Evolutionary conservation across 2,888 invertebrate species (phyloP).

Genomic region (Xylocampa areola): DNA sequence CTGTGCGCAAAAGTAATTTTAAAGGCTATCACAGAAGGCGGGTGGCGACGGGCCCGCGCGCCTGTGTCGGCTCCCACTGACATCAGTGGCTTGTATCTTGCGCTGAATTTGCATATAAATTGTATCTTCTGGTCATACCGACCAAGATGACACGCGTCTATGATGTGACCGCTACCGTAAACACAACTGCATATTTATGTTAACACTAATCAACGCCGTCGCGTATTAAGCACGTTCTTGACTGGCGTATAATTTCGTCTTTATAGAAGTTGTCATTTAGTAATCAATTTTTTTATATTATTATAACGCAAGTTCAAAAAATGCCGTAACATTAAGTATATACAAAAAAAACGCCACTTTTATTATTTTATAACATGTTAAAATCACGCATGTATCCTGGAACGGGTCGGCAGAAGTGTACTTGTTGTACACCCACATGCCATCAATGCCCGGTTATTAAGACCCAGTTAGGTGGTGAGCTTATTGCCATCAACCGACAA

Average conservation of each 20-base stretch:
- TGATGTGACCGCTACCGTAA: constrained; percentile 65
- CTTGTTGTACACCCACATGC: too few species aligned
- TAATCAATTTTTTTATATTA: too few species aligned
- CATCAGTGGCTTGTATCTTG: constrained; percentile 86
- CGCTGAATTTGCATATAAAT: constrained; percentile 89
- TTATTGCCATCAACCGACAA: too few species aligned
- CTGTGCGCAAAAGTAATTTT: constrained; percentile 80
- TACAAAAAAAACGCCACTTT: too few species aligned
- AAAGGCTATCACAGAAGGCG: constrained; percentile 81
- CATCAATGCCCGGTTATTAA: too few species aligned
- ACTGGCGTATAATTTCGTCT: neutral
- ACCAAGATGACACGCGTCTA: constrained; percentile 86
- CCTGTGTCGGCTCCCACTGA: constrained; percentile 66
- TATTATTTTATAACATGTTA: too few species aligned
- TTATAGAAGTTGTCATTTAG: neutral
- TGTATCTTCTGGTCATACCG: constrained; percentile 88
- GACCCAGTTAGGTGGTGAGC: too few species aligned
- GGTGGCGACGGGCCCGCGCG: constrained; percentile 61
- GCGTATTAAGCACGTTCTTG: neutral
- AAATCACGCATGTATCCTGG: too few species aligned
- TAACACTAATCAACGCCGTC: constrained; percentile 38
- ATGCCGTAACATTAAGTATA: too few species aligned
- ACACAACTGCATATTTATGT: constrained; percentile 73
- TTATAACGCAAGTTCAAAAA: too few species aligned
- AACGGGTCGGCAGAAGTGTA: too few species aligned